These are phyloP conservation scores for Struthidea cinerea DNA, from an alignment of 2,113 vertebrate species.

Conservation along the genomic window DNA sequence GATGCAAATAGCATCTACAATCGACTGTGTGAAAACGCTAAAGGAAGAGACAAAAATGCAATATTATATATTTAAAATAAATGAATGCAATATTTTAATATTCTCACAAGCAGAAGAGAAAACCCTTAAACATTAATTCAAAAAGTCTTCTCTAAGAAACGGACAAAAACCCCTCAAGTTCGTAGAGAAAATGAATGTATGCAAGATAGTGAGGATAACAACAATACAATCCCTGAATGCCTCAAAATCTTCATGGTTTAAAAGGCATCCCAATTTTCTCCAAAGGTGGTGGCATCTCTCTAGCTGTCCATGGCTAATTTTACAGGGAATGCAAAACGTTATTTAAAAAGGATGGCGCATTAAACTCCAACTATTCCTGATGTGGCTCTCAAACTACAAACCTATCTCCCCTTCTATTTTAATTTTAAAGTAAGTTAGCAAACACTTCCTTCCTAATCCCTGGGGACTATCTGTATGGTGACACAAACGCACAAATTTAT, in stretches of 20 bases:
- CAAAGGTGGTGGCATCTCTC: slow-evolving; percentile 72
- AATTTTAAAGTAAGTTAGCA: slow-evolving; percentile 84
- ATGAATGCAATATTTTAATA: slow-evolving; percentile 28
- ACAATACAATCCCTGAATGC: slow-evolving; percentile 66
- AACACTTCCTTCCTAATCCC: slow-evolving; percentile 78
- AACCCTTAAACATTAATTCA: slow-evolving; percentile 30
- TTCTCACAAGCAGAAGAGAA: neutral
- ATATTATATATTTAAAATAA: slow-evolving; percentile 17
- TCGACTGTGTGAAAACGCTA: neutral
- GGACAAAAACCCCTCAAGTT: slow-evolving; percentile 29
- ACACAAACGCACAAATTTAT: slow-evolving; percentile 75
- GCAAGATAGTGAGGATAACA: slow-evolving; percentile 67
- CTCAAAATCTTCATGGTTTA: slow-evolving; percentile 74
- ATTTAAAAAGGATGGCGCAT: slow-evolving; percentile 66
- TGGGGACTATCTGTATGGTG: slow-evolving; percentile 72
- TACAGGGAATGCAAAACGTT: slow-evolving; percentile 74
- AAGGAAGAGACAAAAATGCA: slow-evolving; percentile 36
- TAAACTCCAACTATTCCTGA: slow-evolving; percentile 67
- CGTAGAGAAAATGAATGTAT: slow-evolving; percentile 64
- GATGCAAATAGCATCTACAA: slow-evolving; percentile 44
- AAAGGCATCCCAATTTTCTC: slow-evolving; percentile 77
- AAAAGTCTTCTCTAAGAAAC: slow-evolving; percentile 1
- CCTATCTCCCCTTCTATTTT: slow-evolving; percentile 76
- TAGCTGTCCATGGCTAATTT: slow-evolving; percentile 78
- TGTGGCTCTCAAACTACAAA: slow-evolving; percentile 71